Evolutionary conservation across 1,140 invertebrate genomes (phyloP), one percentile per base, ranked within the genome.

Genomic region (Prorops nasuta): DNA sequence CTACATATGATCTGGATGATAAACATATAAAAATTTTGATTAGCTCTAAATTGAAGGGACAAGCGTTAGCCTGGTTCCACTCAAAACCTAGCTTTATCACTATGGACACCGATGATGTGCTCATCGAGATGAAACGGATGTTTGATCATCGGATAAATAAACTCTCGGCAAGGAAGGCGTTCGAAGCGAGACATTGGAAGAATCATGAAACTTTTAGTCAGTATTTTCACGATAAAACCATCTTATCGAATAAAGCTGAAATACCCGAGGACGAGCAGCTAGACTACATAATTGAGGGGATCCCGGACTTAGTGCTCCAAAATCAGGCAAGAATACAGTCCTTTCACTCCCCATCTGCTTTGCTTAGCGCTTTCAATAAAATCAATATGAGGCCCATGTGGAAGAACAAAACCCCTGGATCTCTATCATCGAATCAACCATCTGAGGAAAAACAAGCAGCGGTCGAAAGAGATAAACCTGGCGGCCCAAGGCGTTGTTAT

Each of bases 141-240:
- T 49, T 42, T n/a, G 47, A 49, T 22, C 47, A 49, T 18, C 28
- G 37, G 1, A 37, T 38, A 3, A 42, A 8, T 9, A 20, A 28
- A 14, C 24, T 49, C 10, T n/a, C 15, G 1, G 17, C 16, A 3
- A 2, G 38, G 10, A 49, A 49, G 19, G 32, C 31, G 24, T 49
- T 49, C 22, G 47, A 49, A 32, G 47, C n/a, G 12, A 3, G 47
- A 6, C 1, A 12, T 14, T 48, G 46, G 47, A 24, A 49, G 21
- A 4, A n/a, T 2, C 7, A n/a, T 2, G 47, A 49, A 42, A 15
- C 19, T n/a, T 49, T 49, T 18, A 42, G 37, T 35, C 21, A 42
- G 15, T 43, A 49, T 19, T 49, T 28, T 19, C 39, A 49, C 20
- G 47, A 49, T 17, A 35, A 49, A 32, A 1, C 38, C 16, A 49